These are phyloP conservation scores for Gorsachius magnificus DNA, from an alignment of 2,797 vertebrate species.

Conservation along the genomic window DNA sequence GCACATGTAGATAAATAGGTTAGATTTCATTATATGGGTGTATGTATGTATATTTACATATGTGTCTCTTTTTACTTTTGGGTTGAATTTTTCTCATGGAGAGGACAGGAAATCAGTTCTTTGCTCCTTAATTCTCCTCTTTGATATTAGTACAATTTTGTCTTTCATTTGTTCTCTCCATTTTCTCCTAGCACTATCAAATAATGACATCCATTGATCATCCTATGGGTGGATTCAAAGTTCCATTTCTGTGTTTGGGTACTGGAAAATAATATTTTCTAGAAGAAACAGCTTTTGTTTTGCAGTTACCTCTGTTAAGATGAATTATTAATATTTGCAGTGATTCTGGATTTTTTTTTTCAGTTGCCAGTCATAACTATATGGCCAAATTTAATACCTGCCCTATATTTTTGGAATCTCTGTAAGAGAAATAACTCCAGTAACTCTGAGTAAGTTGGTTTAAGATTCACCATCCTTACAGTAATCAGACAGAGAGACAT, in stretches of 20 bases:
- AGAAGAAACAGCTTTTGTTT: background rate
- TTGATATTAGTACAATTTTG: background rate
- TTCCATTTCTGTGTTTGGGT: background rate
- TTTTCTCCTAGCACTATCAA: background rate
- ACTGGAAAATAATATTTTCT: background rate
- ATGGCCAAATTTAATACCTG: background rate
- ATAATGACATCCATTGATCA: background rate
- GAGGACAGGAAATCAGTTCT: background rate
- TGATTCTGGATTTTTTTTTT: background rate
- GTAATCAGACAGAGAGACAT: background rate
- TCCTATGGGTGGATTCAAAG: background rate
- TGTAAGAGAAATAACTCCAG: background rate
- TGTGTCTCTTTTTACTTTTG: background rate
- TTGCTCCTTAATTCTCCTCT: background rate
- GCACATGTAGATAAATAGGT: fast-evolving
- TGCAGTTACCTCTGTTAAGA: background rate
- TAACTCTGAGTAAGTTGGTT: background rate
- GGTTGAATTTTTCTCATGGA: background rate
- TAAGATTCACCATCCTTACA: background rate
- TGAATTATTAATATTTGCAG: background rate
- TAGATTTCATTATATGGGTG: background rate
- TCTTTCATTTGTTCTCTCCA: background rate
- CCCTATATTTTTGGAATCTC: background rate
- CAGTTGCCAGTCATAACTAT: background rate
- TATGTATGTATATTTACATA: background rate